Evolutionary conservation across 2,888 invertebrate species (phyloP), one percentile per base, ranked within the genome.

Genomic region (Euphydryas editha): DNA sequence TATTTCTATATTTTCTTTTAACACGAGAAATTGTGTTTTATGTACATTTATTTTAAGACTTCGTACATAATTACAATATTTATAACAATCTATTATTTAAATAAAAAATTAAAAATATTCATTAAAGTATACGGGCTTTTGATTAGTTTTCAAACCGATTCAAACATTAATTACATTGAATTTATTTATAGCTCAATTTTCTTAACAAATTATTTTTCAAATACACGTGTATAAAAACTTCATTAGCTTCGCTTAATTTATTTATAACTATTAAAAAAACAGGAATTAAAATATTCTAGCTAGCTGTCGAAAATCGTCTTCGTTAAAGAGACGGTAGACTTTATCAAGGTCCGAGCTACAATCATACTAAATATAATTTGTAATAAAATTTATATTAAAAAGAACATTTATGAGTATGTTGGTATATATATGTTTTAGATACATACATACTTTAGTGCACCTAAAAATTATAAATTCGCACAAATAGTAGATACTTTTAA

Each of bases 1-100:
- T 30, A 36, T 11, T 30, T 17, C 54, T 54, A 54, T 54, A 54
- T 54, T 30, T 30, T 36, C 36, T 30, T 54, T 54, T 54, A 54
- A 36, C 54, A 54, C 54, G 54, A 54, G 54, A 30, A 36, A 30
- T 36, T 36, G 4, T 15, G 3, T 11, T 17, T 17, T 36, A 17
- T n/a, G 5, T 10, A 36, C 30, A 8, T 30, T 36, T 30, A 2
- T n/a, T 36, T 54, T 51, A 7, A 49, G 6, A 24, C n/a, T n/a
- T 21, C 1, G 15, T 51, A 24, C 20, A 8, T 49, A 13, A 21
- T 21, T 51, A 15, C 11, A 8, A n/a, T 24, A 1, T 51, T 51
- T 24, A 21, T 24, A 6, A 24, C 15, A 7, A 51, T 51, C n/a
- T 39, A 39, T 39, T 39, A 39, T 39, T 15, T 2, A n/a, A n/a